Conservation (phyloP, 2,888 invertebrate species). For the Lordiphosa fenestrarum region DNA sequence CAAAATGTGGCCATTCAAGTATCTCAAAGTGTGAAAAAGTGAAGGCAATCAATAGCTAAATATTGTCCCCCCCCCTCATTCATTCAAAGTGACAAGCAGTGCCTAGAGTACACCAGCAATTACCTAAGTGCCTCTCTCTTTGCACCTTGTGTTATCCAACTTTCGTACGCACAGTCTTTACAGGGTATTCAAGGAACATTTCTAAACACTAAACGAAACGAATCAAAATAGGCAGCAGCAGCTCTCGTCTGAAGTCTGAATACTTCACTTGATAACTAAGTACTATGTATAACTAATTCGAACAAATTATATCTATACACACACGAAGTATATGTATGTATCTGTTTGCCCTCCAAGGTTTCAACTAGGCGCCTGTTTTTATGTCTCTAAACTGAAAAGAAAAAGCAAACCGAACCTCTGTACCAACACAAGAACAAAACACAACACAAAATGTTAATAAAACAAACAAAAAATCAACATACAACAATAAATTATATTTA, state of each 20-base stretch:
- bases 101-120: too few relatives aligned
- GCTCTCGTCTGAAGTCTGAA: conserved; percentile 2
- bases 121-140: too few relatives aligned
- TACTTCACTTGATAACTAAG: conserved; percentile 2
- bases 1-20: too few relatives aligned
- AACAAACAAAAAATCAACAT: not conserved
- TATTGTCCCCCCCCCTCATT: too few relatives aligned
- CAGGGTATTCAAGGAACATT: conserved; percentile 28
- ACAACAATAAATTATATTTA: conserved; percentile 30
- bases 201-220: conserved; percentile 4
- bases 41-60: too few relatives aligned
- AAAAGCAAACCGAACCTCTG: conserved; percentile 15
- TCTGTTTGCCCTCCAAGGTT: conserved; percentile 71
- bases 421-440: conserved; percentile 22
- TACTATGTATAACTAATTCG: not conserved
- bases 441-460: conserved; percentile 19
- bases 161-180: conserved; percentile 21
- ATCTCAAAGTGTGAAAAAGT: too few relatives aligned
- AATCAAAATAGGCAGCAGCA: conserved; percentile 1
- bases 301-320: conserved; percentile 11
- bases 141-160: too few relatives aligned
- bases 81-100: too few relatives aligned
- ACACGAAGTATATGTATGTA: conserved; percentile 36
- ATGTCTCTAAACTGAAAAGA: conserved; percentile 48
- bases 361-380: conserved; percentile 68